These are phyloP conservation scores for Amaurobius ferox DNA, from an alignment of 2,888 invertebrate species.

Conservation along the genomic window DNA sequence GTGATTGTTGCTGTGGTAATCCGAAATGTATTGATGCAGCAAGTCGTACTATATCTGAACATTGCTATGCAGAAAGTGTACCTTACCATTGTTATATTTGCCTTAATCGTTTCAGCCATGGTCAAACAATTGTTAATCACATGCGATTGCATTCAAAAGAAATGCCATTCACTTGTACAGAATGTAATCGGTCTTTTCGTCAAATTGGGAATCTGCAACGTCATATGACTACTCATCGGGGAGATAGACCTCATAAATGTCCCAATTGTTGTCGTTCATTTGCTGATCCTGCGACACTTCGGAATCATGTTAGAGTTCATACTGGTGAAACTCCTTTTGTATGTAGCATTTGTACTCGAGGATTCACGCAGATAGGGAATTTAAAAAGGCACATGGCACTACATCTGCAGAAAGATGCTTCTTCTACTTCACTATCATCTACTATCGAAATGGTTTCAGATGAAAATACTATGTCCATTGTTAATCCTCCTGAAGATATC, in stretches of 20 bases:
- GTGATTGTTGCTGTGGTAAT: conserved; percentile 23
- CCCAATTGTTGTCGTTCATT: conserved; percentile 33
- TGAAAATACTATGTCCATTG: neutral
- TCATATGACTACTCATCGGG: conserved; percentile 61
- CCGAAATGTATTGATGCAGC: conserved; percentile 17
- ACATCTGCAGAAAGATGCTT: conserved; percentile 32
- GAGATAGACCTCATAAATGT: conserved; percentile 59
- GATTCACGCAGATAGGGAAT: conserved; percentile 63
- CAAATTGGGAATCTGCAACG: conserved; percentile 66
- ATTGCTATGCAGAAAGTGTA: conserved; percentile 22
- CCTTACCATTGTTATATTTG: conserved; percentile 59
- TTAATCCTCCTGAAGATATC: neutral
- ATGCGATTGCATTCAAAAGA: conserved; percentile 60
- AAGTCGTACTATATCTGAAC: neutral
- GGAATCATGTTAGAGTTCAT: conserved; percentile 56
- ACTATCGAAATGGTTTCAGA: neutral
- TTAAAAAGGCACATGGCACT: conserved; percentile 62
- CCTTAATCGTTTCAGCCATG: conserved; percentile 16
- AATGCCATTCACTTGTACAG: conserved; percentile 43
- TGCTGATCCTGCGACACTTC: conserved; percentile 66
- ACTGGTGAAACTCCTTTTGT: conserved; percentile 66
- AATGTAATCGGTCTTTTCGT: conserved; percentile 51
- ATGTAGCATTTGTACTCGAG: conserved; percentile 42
- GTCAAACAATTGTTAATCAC: conserved; percentile 41
- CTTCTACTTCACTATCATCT: neutral